Evolutionary conservation across 2,888 invertebrate species (phyloP), one percentile per base, ranked within the genome.

Genomic region (Eupelmus urozonus): DNA sequence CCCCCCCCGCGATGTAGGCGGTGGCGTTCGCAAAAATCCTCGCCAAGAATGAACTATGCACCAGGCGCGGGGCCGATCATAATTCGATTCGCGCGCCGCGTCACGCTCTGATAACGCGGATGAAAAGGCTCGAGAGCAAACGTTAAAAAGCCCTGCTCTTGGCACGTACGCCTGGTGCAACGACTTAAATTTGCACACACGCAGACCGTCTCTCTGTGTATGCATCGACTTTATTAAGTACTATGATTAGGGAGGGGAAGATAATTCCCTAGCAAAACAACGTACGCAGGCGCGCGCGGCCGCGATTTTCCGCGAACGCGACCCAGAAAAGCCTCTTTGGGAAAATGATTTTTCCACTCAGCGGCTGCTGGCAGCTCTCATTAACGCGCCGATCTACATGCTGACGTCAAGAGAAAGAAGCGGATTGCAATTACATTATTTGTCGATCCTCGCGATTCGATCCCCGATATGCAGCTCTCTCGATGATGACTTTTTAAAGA

Each of bases 41-140:
- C 13, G 18, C 60, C 7, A 42, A 42, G 67, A 67, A 67, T 34
- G 67, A 67, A 34, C 4, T 13, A n/a, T n/a, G n/a, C n/a, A n/a
- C n/a, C n/a, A n/a, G n/a, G n/a, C n/a, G n/a, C n/a, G n/a, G n/a
- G n/a, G n/a, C n/a, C n/a, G 67, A 67, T 59, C 18, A 57, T 27
- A 45, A 70, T 69, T 69, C 34, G 57, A 69, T 69, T 69, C 57
- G 55, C 34, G 18, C 16, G 34, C 34, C 9, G 13, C 45, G 59
- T 59, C 59, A 59, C 59, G 69, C 69, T 70, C 69, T 70, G 69
- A 70, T 70, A 70, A 70, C 65, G 65, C 49, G 27, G 27, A 65
- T 65, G 49, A 65, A 65, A 65, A 65, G 65, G 29, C 11, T 3
- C 27, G 18, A 27, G 42, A 18, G 57, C 55, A 53, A 55, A 66